A percentile compares a stretch with the other conserved stretches of the same genome.
phyloP scores from a whole-genome alignment of 2,888 invertebrate species.

The Lordiphosa fenestrarum region DNA sequence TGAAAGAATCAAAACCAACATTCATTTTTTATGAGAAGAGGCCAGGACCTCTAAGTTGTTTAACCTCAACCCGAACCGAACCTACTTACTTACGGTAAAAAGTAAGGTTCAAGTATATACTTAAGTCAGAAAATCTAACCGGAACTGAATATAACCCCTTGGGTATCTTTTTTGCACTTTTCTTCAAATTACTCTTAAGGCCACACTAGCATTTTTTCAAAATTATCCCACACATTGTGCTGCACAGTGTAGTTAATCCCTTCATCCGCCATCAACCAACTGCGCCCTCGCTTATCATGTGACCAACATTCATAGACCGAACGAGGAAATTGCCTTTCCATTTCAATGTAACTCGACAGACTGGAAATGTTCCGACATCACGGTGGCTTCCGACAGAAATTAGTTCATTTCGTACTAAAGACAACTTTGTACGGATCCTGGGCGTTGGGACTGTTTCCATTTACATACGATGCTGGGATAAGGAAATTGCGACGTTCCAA shows the following conservation, averaged over 20 bases:
- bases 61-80: no score
- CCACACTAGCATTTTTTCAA: no score
- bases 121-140: no score
- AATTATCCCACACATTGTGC: no score
- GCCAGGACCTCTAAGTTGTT: no score
- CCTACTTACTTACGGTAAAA: no score
- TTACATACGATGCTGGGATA: slow-evolving; percentile 12
- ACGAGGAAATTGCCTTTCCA: slow-evolving; percentile 10
- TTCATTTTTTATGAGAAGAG: no score
- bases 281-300: not conserved
- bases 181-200: no score
- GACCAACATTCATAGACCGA: not conserved
- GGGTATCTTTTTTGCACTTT: no score
- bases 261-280: slow-evolving; percentile 18
- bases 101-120: no score
- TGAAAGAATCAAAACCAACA: no score
- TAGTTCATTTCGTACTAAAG: slow-evolving; percentile 25
- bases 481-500: slow-evolving; percentile 11
- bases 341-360: slow-evolving; percentile 23
- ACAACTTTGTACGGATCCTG: slow-evolving; percentile 35
- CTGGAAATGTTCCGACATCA: slow-evolving; percentile 23
- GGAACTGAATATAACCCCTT: no score
- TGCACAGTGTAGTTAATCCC: slow-evolving; percentile 27
- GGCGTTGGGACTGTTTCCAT: slow-evolving; percentile 51
- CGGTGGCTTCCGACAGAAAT: slow-evolving; percentile 22